Base-by-base conservation (phyloP, 2,888 invertebrate genomes). In the Drymonia ruficornis region DNA sequence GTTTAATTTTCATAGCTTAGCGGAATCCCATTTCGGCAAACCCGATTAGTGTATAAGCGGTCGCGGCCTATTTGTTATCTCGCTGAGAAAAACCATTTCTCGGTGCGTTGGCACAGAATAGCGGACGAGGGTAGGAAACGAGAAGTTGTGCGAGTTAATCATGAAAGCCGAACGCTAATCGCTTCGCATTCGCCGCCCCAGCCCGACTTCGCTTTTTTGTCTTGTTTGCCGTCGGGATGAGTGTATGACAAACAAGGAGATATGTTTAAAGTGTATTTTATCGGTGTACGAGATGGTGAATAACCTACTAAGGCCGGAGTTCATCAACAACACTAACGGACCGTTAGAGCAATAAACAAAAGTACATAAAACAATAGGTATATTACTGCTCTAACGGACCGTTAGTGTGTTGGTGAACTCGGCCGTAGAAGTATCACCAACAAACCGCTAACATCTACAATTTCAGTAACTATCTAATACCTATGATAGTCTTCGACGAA, bases 1-100 rank as follows among this genome's bases (percentile, higher is more conserved):
- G 76, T 83, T 84, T 84, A 83, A 85, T 84, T 84, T 84, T 81
- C 81, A 83, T 83, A 81, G 83, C 83, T 84, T 83, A 83, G 80
- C 72, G 77, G 72, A 85, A 84, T 84, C 78, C 79, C 74, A 83
- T 87, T 84, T 79, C 77, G 75, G 72, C 76, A 80, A 83, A 79
- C 79, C 76, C 77, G 82, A 85, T 87, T 87, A 84, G 78, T 75
- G 79, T 79, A 74, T 84, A 82, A 86, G 80, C 81, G 79, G 77
- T 73, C 79, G 77, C 77, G 77, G 76, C 84, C 81, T 83, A 85
- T 84, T 83, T 85, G 82, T 83, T 86, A 83, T 80, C 82, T 78
- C 74, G 74, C 67, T 67, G 70, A 76, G 78, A 77, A 82, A 82
- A 83, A 72, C 64, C 74, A 67, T 65, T 67, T 70, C 65, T 63